These are phyloP conservation scores for Enteromius thamalakanensis DNA, from an alignment of 2,797 vertebrate genomes.

Conservation along the genomic window DNA sequence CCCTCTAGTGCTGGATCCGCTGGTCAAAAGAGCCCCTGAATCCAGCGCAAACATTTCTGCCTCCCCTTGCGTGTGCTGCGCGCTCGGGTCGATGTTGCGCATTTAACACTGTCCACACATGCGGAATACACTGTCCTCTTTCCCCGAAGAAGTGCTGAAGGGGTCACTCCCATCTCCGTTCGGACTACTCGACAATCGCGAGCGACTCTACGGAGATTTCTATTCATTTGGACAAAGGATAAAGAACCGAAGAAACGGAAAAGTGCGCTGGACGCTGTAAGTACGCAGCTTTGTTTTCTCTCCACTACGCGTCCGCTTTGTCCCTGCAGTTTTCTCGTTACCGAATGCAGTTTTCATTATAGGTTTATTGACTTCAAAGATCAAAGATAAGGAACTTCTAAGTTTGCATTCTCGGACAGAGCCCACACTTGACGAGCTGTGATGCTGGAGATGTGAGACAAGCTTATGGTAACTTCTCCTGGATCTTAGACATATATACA, in stretches of 20 bases:
- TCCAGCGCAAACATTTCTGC: conserved; percentile 25
- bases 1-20: conserved; percentile 2
- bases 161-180: conserved; percentile 8
- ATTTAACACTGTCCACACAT: conserved; percentile 27
- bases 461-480: conserved; percentile 21
- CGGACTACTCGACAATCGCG: conserved; percentile 33
- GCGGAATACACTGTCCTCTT: conserved; percentile 31
- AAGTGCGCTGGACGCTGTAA: conserved; percentile 37
- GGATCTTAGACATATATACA: background rate
- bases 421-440: background rate
- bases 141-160: conserved; percentile 6
- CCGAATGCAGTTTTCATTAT: conserved; percentile 2
- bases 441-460: conserved; percentile 20
- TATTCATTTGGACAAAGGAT: conserved; percentile 26
- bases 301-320: background rate
- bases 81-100: conserved; percentile 31
- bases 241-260: conserved; percentile 28
- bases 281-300: conserved; percentile 33
- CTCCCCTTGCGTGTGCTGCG: conserved; percentile 25
- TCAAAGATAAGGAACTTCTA: background rate
- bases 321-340: background rate
- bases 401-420: conserved; percentile 13
- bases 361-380: background rate
- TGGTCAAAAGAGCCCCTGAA: conserved; percentile 31
- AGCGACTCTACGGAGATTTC: conserved; percentile 10